These are phyloP conservation scores for Gerris lacustris DNA, from an alignment of 2,888 invertebrate genomes.

Conservation along the genomic window DNA sequence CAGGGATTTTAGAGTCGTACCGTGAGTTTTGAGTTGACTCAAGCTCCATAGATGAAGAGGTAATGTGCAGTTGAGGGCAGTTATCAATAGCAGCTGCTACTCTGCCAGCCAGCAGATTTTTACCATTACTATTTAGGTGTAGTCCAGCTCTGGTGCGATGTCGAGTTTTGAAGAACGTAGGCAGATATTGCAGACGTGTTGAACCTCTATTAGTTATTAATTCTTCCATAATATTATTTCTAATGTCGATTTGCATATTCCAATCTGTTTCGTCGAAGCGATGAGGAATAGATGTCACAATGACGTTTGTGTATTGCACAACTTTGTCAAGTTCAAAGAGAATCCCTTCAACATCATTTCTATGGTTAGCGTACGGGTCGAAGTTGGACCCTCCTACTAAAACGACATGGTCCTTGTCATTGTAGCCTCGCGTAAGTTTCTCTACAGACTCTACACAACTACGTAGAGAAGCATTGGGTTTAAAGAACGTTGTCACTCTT, in stretches of 20 bases:
- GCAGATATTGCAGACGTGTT: background rate
- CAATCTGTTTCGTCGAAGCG: background rate
- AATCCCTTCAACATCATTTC: background rate
- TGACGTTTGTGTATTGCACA: background rate
- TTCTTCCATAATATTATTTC: background rate
- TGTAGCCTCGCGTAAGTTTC: background rate
- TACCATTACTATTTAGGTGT: background rate
- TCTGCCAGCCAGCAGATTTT: background rate
- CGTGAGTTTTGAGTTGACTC: too few relatives aligned
- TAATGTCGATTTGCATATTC: background rate
- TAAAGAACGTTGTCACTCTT: background rate
- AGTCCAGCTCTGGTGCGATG: background rate
- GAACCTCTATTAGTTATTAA: background rate
- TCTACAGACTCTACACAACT: background rate
- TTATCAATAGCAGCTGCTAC: too few relatives aligned
- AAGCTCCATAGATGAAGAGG: too few relatives aligned
- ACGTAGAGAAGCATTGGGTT: background rate
- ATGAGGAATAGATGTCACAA: background rate
- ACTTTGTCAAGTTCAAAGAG: background rate
- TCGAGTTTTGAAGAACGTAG: background rate
- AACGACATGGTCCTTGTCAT: background rate
- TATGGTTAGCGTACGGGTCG: background rate
- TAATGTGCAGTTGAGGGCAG: too few relatives aligned
- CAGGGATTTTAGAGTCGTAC: too few relatives aligned
- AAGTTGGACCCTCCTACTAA: background rate